Conservation (phyloP, 2,888 invertebrate species). For the Galerucella pusilla region DNA sequence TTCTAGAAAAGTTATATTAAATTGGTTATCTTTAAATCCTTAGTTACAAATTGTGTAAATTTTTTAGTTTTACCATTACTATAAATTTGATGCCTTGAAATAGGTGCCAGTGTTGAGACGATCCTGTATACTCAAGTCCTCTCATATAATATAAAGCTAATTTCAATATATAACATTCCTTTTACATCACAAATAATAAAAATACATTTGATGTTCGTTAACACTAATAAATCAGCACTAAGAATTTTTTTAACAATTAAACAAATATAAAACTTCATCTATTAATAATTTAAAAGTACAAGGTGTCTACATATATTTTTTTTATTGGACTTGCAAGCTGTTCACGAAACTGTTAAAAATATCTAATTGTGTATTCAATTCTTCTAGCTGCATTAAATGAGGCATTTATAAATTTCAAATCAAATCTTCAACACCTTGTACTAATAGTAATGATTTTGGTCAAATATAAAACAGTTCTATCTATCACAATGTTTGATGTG, state of each 20-base stretch:
- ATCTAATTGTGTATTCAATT: no score
- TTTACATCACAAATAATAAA: conserved; percentile 17
- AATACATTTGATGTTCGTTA: not conserved
- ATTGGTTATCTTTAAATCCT: not conserved
- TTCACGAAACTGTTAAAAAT: no score
- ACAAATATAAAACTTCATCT: not conserved
- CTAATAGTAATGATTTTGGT: not conserved
- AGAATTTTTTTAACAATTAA: not conserved
- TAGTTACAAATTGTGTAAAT: not conserved
- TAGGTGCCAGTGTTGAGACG: not conserved
- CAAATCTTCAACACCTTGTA: not conserved
- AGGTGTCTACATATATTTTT: not conserved
- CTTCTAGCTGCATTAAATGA: no score
- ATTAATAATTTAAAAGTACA: not conserved
- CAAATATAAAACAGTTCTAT: not conserved
- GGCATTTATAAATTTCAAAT: no score
- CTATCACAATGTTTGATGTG: not conserved
- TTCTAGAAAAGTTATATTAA: no score
- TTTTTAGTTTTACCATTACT: not conserved
- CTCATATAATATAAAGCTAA: conserved; percentile 5
- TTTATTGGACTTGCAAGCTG: no score
- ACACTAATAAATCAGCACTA: conserved; percentile 11
- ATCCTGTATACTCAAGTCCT: not conserved
- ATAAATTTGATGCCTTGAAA: not conserved
- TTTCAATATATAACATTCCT: conserved; percentile 28